Conservation (phyloP, 2,888 invertebrate species). For the Griposia aprilina region DNA sequence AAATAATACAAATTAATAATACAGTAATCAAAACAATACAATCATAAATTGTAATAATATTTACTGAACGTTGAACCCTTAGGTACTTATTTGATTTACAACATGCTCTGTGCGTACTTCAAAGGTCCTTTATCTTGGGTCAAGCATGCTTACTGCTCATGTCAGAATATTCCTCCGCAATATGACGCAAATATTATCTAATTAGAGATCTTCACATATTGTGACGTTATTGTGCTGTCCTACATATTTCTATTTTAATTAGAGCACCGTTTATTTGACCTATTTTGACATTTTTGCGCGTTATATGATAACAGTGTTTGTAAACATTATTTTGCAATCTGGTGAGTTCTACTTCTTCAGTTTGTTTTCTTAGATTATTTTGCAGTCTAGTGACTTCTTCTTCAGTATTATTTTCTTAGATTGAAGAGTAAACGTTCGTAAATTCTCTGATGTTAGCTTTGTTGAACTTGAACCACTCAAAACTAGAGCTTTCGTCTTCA, state of each 20-base stretch:
- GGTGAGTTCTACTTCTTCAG: neutral
- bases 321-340: neutral
- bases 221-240: slow-evolving; percentile 28
- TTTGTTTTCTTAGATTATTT: slow-evolving; percentile 12
- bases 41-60: slow-evolving; percentile 46
- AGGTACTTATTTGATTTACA: slow-evolving; percentile 40
- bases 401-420: neutral
- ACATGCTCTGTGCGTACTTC: slow-evolving; percentile 31
- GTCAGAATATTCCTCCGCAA: slow-evolving; percentile 43
- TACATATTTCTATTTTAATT: slow-evolving; percentile 44
- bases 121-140: slow-evolving; percentile 62
- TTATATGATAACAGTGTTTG: slow-evolving; percentile 25
- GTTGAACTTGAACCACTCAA: neutral
- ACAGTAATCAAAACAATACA: slow-evolving; percentile 42
- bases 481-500: neutral
- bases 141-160: slow-evolving; percentile 51
- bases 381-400: too few relatives aligned
- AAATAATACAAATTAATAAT: slow-evolving; percentile 13
- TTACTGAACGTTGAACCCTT: slow-evolving; percentile 54
- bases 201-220: slow-evolving; percentile 42
- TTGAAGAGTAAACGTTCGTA: neutral
- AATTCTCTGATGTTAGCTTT: neutral
- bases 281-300: slow-evolving; percentile 22
- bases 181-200: slow-evolving; percentile 63
- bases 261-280: slow-evolving; percentile 24